phyloP scores from a whole-genome alignment of 2,113 vertebrate genomes.

The Machaerirhynchus nigripectus region DNA sequence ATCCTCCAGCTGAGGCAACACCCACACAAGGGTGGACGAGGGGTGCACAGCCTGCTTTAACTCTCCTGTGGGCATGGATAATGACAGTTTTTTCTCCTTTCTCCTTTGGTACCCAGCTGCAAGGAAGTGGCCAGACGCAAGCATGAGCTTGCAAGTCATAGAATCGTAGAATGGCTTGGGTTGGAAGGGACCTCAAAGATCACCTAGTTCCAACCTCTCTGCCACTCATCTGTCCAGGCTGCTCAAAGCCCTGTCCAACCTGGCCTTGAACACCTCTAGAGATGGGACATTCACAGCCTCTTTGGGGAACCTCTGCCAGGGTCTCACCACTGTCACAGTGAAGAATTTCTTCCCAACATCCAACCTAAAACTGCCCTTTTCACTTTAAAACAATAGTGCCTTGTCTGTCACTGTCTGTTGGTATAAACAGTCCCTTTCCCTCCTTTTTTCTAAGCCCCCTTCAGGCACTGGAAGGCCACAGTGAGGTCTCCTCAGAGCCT shows the following conservation, averaged over 20 bases:
- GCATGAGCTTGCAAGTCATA: neutral
- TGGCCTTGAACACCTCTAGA: neutral
- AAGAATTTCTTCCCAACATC: neutral
- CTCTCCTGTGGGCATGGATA: neutral
- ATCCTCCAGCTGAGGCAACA: neutral
- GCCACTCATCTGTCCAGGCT: neutral
- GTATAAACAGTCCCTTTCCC: neutral
- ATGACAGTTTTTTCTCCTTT: neutral
- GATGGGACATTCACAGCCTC: neutral
- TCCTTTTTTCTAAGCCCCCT: neutral
- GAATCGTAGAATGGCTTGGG: neutral
- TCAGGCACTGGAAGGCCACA: neutral
- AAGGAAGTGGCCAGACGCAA: neutral
- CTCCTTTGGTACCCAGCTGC: neutral
- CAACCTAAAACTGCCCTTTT: neutral
- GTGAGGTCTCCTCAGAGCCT: neutral
- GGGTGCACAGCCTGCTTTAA: neutral
- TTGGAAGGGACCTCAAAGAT: neutral
- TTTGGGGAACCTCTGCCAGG: neutral
- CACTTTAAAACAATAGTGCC: neutral
- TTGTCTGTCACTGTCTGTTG: neutral
- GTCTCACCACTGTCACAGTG: rapidly evolving
- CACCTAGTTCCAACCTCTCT: neutral
- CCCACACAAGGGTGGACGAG: neutral
- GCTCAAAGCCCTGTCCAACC: neutral